Base-by-base conservation (phyloP, 2,113 vertebrate species). In the Coregonus clupeaformis region DNA sequence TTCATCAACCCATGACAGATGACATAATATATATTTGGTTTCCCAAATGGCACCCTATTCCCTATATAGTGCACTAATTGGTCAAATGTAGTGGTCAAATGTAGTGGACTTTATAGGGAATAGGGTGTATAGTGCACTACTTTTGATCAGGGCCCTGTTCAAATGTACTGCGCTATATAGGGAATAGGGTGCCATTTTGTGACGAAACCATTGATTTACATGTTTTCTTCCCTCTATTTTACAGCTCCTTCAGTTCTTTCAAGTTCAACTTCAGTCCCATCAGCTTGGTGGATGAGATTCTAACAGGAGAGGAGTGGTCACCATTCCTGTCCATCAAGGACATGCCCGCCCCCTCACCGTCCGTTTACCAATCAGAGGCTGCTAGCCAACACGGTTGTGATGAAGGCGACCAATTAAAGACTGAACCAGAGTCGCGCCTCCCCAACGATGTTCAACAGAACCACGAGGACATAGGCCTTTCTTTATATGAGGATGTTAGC, bases 301-400 rank as follows among this genome's bases (percentile, higher is more conserved):
- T 67, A 16, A 32, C 64, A 30, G 64, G 64, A 7, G 64, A 67
- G 16, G 64, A 67, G 27, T 67, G 64, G 64, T 7, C 29, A 67
- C 24, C 27, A 27, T 67, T 32, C 29, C 64, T 67, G 64, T 67
- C 16, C 7, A 29, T 20, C 30, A 32, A 32, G 25, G 3, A 16
- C 14, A 36, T 3, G 20, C 30, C 64, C 18, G 29, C 64, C 29
- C 6, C 64, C 25, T 16, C 64, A 7, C 27, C 14, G 20, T 36
- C 18, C 18, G 3, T 20, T 32, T 13, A 7, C 64, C 64, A 67
- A 67, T 67, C 65, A 30, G 30, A 36, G 18, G 65, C 20, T 5
- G 30, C 29, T 27, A 36, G 27, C 29, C 65, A 67, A 67, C 65
- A 30, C 6, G n/a, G n/a, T 30, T 29, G 16, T 32, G 18, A 20